Evolutionary conservation across 2,113 vertebrate species (phyloP), one percentile per base, ranked within the genome.

Genomic region (Coracopsis vasa): DNA sequence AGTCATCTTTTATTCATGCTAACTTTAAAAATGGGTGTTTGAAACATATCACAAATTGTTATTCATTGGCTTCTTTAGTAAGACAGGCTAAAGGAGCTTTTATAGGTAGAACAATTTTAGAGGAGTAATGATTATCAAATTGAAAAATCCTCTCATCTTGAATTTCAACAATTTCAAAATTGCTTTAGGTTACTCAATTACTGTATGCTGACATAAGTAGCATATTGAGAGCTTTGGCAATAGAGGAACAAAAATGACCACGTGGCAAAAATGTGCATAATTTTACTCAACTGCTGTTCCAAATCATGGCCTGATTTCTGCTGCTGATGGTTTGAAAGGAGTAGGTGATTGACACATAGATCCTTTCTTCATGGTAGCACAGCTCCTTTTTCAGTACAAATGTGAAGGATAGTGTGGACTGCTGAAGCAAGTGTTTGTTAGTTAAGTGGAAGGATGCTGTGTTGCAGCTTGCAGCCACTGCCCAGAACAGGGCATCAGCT

Each of bases 391-490:
- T 56, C 33, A 21, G 24, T 27, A 33, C 29, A 11, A 11, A 24
- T 8, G 28, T 12, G 4, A 27, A 5, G 16, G 13, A 29, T 1
- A 0, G 3, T 17, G 20, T 13, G 45, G 24, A 4, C 16, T 58
- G 70, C 51, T 37, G 61, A 31, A 1, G 1, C 8, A 20, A 20
- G 41, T 1, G 1, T 17, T 39, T 0, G 9, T 35, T 58, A 35
- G 56, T 58, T n/a, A 16, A 16, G 13, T 15, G 13, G 33, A 58
- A 58, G 33, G 56, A 35, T 58, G 56, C 7, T 15, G 24, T 0
- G 4, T 25, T 37, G 37, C 25, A 53, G 39, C 21, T 80, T 5
- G 1, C 45, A 54, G 78, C n/a, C 35, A 1, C 29, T 4, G 27
- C 3, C 7, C 6, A 0, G 17, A 11, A 16, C 42, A 45, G 47